phyloP scores from a whole-genome alignment of 2,113 vertebrate species.

The Xiphophorus hellerii region DNA sequence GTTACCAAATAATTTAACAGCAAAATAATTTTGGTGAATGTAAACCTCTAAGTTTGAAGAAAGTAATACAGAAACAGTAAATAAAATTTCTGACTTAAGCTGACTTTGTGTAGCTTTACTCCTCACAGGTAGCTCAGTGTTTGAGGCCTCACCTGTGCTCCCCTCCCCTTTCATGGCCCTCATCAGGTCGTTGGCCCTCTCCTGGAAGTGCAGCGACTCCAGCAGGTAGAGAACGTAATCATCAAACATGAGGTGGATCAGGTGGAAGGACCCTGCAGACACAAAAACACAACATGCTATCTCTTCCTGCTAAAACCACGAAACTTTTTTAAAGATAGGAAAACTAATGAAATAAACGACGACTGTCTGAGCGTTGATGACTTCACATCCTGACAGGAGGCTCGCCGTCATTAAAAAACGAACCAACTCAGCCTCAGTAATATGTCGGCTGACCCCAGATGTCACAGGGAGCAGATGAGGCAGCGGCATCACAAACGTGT shows the following conservation, averaged over 20 bases:
- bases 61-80: too few relatives aligned
- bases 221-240: slow-evolving; percentile 98
- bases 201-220: slow-evolving; percentile 97
- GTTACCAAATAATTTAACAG: too few relatives aligned
- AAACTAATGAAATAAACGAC: neutral
- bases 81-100: too few relatives aligned
- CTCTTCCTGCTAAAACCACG: neutral
- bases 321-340: neutral
- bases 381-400: slow-evolving; percentile 59
- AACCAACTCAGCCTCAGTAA: slow-evolving; percentile 61
- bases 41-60: too few relatives aligned
- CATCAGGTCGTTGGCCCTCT: slow-evolving; percentile 95
- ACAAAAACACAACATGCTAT: slow-evolving; percentile 5
- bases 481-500: slow-evolving; percentile 65
- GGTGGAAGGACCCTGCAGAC: slow-evolving; percentile 92
- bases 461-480: slow-evolving; percentile 63
- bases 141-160: slow-evolving; percentile 83
- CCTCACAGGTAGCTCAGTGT: neutral
- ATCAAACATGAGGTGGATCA: slow-evolving; percentile 99
- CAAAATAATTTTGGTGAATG: too few relatives aligned
- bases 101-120: too few relatives aligned
- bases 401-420: slow-evolving; percentile 38
- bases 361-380: slow-evolving; percentile 31
- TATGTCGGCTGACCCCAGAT: slow-evolving; percentile 68
- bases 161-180: slow-evolving; percentile 94